Evolutionary conservation across 2,113 vertebrate species (phyloP), one percentile per base, ranked within the genome.

Genomic region (Nanger granti): DNA sequence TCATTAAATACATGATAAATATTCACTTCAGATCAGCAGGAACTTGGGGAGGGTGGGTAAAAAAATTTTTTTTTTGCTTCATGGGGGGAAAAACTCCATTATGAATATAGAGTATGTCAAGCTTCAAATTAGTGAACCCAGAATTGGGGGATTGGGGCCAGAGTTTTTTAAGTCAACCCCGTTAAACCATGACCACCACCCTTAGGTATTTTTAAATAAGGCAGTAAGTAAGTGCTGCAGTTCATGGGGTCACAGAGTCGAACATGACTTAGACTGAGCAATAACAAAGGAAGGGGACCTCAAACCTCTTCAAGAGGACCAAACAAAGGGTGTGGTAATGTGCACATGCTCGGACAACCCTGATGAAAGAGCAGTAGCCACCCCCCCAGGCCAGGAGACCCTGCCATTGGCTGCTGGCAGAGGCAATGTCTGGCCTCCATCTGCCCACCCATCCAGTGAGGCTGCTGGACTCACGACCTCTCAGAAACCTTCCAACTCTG

Each of bases 1-100:
- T 97, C 96, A 98, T 97, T 95, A 98, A 95, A 96, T 87, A 97
- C 80, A 94, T 95, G 96, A 98, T 98, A 97, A 97, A 97, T 96
- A 97, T 47, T 95, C 90, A 73, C 96, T 95, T 97, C 94, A 89
- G 52, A 97, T 86, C 93, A 93, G 92, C 98, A 95, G 92, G 57
- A 97, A 89, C 8, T 87, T 6, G 85, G 66, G 66, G 55, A 76
- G 31, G 11, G 20, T 7, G 37, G 17, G 26, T n/a, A 28, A 60
- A 93, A 93, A 87, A 84, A 85, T 14, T 31, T 9, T 76, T 69
- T 69, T 85, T 96, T 89, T 92, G 87, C 76, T 97, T 98, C 89
- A 52, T 64, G 84, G 26, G 22, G 9, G 20, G 2, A 41, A 37
- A 54, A 87, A 87, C 24, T 9, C 86, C 52, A 91, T 84, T 95